These are phyloP conservation scores for Rousettus leschenaultii DNA, from an alignment of 2,113 vertebrate genomes.

Conservation along the genomic window DNA sequence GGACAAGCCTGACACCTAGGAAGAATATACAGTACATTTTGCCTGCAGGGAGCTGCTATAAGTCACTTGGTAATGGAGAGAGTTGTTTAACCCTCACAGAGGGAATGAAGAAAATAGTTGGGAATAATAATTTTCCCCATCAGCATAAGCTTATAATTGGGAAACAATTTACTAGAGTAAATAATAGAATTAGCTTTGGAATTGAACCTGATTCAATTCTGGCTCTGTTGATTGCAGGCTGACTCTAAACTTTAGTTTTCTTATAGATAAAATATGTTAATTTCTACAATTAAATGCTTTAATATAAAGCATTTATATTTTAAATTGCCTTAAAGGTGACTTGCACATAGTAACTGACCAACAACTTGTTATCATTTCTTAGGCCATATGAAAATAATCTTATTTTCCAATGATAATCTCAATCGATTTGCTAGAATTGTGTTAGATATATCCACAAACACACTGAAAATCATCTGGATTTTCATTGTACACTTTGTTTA, in stretches of 20 bases:
- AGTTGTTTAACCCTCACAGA: neutral
- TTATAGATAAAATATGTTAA: conserved; percentile 21
- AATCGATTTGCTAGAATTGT: neutral
- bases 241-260: neutral
- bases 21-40: neutral
- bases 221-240: neutral
- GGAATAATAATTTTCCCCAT: neutral
- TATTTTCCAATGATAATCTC: neutral
- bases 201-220: neutral
- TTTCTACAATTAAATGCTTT: conserved; percentile 17
- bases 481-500: conserved; percentile 13
- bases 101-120: neutral
- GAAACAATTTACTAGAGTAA: neutral
- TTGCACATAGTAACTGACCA: neutral
- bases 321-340: conserved; percentile 27
- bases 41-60: neutral
- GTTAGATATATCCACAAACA: neutral
- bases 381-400: conserved; percentile 26
- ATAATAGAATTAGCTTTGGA: neutral
- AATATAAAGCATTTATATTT: conserved; percentile 15
- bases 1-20: neutral
- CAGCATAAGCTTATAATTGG: neutral
- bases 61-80: neutral
- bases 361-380: neutral
- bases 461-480: neutral